Evolutionary conservation across 2,113 vertebrate genomes (phyloP).

Genomic region (Anolis carolinensis): DNA sequence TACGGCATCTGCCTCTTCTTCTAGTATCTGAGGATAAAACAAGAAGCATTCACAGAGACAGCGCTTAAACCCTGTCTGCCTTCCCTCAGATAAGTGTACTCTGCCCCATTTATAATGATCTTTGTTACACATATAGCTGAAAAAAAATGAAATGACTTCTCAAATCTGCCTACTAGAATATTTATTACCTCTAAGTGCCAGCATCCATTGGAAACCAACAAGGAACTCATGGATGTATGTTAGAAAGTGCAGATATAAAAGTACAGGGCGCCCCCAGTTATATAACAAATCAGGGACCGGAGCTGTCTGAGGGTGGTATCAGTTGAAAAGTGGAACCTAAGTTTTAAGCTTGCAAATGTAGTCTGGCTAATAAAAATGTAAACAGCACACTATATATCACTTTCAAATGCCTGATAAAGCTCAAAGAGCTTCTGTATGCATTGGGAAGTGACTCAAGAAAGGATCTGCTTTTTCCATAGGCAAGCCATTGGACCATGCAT

Average conservation of each 20-base stretch:
- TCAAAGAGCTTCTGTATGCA: too few relatives aligned
- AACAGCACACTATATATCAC: too few relatives aligned
- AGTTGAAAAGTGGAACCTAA: too few relatives aligned
- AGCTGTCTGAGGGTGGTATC: too few relatives aligned
- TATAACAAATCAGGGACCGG: too few relatives aligned
- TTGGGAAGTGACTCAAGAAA: too few relatives aligned
- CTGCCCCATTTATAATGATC: background rate
- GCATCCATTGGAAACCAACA: background rate
- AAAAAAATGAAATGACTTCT: background rate
- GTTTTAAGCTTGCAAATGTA: too few relatives aligned
- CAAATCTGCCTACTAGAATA: slow-evolving; percentile 5
- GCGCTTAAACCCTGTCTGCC: slow-evolving; percentile 8
- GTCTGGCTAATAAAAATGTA: too few relatives aligned
- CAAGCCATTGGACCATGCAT: too few relatives aligned
- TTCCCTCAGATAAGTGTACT: background rate
- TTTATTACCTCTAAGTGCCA: background rate
- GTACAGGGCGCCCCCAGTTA: too few relatives aligned
- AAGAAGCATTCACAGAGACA: background rate
- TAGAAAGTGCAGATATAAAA: background rate
- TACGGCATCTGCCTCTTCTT: background rate
- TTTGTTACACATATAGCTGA: background rate
- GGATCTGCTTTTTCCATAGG: too few relatives aligned
- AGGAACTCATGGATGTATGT: background rate
- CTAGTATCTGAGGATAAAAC: background rate
- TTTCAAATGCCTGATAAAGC: too few relatives aligned